Evolutionary conservation across 2,888 invertebrate genomes (phyloP).

Genomic region (Volucella bombylans): DNA sequence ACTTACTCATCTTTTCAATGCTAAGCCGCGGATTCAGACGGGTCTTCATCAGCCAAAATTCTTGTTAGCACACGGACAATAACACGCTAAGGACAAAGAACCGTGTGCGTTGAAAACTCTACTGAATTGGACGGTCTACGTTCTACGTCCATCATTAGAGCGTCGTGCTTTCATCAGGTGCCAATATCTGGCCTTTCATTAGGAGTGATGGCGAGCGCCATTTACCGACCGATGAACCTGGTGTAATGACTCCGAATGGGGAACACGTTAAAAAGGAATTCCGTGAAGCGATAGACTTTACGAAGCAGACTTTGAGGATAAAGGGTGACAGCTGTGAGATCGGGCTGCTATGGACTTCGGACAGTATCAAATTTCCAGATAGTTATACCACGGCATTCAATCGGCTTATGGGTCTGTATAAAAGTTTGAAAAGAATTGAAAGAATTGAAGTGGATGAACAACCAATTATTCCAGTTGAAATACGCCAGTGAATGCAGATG

Average conservation of each 20-base stretch:
- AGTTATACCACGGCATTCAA: no score
- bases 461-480: no score
- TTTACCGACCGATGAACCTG: neutral
- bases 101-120: no score
- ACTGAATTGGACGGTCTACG: no score
- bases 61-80: neutral
- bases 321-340: neutral
- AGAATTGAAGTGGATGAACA: no score
- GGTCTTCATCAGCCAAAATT: neutral
- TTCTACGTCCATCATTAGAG: no score
- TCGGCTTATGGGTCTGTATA: conserved; percentile 19
- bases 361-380: conserved; percentile 16
- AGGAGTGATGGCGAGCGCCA: neutral
- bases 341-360: neutral
- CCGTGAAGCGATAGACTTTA: neutral
- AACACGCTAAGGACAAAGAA: neutral
- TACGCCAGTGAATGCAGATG: no score
- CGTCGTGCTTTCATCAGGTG: no score
- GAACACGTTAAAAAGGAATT: conserved; percentile 2
- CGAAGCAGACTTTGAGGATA: neutral
- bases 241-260: no score
- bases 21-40: neutral
- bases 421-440: conserved; percentile 48
- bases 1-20: no score
- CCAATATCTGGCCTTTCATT: neutral